Conservation (phyloP, 2,888 invertebrate species). For the Pyrochroa serraticornis region DNA sequence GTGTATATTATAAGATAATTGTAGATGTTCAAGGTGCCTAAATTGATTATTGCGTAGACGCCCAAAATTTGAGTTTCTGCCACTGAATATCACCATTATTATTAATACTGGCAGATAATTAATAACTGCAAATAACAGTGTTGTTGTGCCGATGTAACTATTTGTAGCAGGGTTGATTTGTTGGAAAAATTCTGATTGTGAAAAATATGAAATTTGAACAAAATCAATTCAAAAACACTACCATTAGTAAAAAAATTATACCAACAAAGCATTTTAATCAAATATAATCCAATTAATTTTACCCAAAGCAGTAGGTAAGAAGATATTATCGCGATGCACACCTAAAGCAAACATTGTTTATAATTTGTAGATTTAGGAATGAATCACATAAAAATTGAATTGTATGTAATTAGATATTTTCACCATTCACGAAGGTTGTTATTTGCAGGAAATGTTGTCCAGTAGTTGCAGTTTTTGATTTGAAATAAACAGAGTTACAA, state of each 20-base stretch:
- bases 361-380: constrained; percentile 18
- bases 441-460: constrained; percentile 5
- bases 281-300: no score
- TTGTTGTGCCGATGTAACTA: constrained; percentile 4
- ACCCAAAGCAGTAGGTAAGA: no score
- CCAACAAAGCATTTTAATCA: no score
- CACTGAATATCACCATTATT: constrained; percentile 4
- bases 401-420: neutral
- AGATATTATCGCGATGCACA: constrained; percentile 3
- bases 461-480: constrained; percentile 24
- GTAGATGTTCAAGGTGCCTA: no score
- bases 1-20: no score
- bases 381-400: constrained; percentile 17
- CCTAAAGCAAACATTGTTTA: constrained; percentile 15
- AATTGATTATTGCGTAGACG: no score
- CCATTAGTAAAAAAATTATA: no score
- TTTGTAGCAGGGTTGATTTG: neutral
- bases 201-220: no score
- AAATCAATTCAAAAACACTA: no score
- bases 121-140: constrained; percentile 2
- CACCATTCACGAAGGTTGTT: constrained; percentile 1
- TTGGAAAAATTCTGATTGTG: no score
- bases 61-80: no score
- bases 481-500: neutral
- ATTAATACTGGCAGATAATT: constrained; percentile 16